Base-by-base conservation (phyloP, 2,888 invertebrate species). In the Fissipunctia ypsillon region DNA sequence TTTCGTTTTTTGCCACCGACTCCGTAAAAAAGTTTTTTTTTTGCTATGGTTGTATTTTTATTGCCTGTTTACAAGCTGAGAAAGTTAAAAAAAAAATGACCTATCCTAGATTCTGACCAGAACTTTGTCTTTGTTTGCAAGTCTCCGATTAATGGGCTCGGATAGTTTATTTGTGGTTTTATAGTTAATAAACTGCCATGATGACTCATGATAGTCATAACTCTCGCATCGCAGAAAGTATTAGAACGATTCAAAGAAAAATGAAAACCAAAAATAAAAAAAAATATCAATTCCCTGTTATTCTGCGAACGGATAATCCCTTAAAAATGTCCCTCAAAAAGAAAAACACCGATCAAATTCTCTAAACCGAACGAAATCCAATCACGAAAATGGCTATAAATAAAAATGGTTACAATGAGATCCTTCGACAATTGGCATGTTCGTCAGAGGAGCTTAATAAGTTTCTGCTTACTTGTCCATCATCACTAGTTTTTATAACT, bases 401-500 rank as follows among this genome's bases (percentile, higher is more conserved):
- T 83, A 89, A 79, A 73, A 77, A 74, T 82, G 77, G 82, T 84
- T 85, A 90, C 90, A 92, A 92, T 82, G 90, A 92, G 91, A 89
- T 90, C 90, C 87, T 89, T 88, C 88, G 87, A 88, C 93, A 91
- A 93, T 92, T 91, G 94, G 93, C 92, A 94, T 94, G 91, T 93
- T 93, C 92, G 93, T 93, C 93, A 94, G 92, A 92, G 90, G 85
- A 88, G 90, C 90, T 94, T 94, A 94, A 93, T 95, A 93, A 93
- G 93, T 93, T 92, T 93, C 94, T 93, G 90, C 91, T 94, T 93
- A 93, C 93, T 93, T 93, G 91, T 92, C 89, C 92, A 92, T 94
- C 94, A 94, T 93, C 93, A 90, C 92, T 87, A 88, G 87, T 93
- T 93, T 94, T 94, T 94, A 84, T 85, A 57, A 57, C 76, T 73